These are phyloP conservation scores for Rhinophrynus dorsalis DNA, from an alignment of 2,797 vertebrate species.

Conservation along the genomic window DNA sequence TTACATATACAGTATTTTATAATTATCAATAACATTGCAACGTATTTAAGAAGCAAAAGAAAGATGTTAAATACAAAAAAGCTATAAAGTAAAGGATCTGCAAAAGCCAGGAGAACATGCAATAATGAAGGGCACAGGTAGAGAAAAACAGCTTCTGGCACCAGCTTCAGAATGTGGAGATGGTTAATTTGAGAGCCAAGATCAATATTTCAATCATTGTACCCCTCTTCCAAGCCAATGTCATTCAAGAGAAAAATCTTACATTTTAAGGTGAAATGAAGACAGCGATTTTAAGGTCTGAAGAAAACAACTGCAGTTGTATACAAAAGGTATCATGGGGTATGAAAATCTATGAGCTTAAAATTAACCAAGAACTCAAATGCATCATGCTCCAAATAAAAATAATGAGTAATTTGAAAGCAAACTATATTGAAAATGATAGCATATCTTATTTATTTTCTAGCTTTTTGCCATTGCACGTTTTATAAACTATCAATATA, in stretches of 20 bases:
- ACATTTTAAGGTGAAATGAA: slow-evolving; percentile 51
- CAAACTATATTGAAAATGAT: slow-evolving; percentile 48
- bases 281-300: slow-evolving; percentile 44
- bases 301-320: slow-evolving; percentile 48
- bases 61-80: slow-evolving; percentile 53
- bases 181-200: slow-evolving; percentile 76
- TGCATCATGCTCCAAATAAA: slow-evolving; percentile 43
- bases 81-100: slow-evolving; percentile 61
- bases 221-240: slow-evolving; percentile 64
- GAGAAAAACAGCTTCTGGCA: slow-evolving; percentile 92
- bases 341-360: slow-evolving; percentile 66
- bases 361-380: slow-evolving; percentile 54
- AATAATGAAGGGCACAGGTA: slow-evolving; percentile 64
- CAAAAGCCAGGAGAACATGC: slow-evolving; percentile 68
- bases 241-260: slow-evolving; percentile 53
- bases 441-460: slow-evolving; percentile 1
- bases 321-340: slow-evolving; percentile 59
- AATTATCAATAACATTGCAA: slow-evolving; percentile 38
- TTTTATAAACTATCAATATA: neutral
- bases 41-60: slow-evolving; percentile 43
- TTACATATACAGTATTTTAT: neutral
- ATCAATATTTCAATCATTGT: slow-evolving; percentile 52
- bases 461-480: neutral
- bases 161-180: slow-evolving; percentile 91
- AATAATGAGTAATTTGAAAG: slow-evolving; percentile 54